Evolutionary conservation across 2,113 vertebrate species (phyloP).

Genomic region (Neomonachus schauinslandi): DNA sequence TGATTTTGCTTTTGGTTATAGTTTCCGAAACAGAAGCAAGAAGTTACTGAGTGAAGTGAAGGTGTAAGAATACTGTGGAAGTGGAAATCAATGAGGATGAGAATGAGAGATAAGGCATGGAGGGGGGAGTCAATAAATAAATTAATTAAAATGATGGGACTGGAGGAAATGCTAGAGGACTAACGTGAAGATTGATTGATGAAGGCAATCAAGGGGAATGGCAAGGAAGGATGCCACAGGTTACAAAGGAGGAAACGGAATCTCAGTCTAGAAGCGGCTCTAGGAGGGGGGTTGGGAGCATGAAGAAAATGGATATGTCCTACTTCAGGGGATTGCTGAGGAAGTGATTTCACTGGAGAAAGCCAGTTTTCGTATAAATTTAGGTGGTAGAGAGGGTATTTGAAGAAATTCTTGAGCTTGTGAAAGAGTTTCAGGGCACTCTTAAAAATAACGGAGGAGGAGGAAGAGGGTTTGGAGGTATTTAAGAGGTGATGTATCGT

Average conservation of each 20-base stretch:
- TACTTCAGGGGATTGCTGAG: not conserved
- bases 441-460: not conserved
- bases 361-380: not conserved
- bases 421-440: not conserved
- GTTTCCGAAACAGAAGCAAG: not conserved
- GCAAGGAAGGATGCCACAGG: not conserved
- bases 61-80: not conserved
- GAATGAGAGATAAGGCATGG: not conserved
- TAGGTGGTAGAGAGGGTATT: not conserved
- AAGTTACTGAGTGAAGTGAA: not conserved
- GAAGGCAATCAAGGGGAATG: not conserved
- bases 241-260: not conserved
- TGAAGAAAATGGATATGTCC: not conserved
- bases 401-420: not conserved
- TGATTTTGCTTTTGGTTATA: not conserved
- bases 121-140: not conserved
- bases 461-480: not conserved
- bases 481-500: not conserved
- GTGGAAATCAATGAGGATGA: not conserved
- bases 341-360: not conserved
- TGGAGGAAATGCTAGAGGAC: not conserved
- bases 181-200: not conserved
- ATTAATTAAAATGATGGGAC: not conserved
- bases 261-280: not conserved
- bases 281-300: rapidly evolving